A percentile compares a stretch with the other conserved stretches of the same genome.
phyloP scores from a whole-genome alignment of 1,140 invertebrate genomes.

The Holotrichia oblita region DNA sequence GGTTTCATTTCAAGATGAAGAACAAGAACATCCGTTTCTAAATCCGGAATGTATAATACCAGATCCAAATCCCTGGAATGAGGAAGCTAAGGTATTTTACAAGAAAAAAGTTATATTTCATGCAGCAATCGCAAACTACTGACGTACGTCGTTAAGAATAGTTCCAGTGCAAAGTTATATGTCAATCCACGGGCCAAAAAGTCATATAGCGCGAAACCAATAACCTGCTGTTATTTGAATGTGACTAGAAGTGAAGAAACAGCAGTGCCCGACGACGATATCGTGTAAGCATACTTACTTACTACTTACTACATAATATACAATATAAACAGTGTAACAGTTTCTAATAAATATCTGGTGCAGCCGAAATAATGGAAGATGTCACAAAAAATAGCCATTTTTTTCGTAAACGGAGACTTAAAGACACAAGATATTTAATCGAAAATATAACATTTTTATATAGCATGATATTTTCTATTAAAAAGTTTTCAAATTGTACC shows the following conservation, averaged over 20 bases:
- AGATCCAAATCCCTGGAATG: conserved; percentile 50
- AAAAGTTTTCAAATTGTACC: too few relatives aligned
- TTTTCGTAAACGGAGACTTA: too few relatives aligned
- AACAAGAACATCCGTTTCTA: conserved; percentile 47
- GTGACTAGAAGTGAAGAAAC: conserved; percentile 36
- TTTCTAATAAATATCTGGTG: too few relatives aligned
- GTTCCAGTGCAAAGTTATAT: conserved; percentile 49
- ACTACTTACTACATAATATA: too few relatives aligned
- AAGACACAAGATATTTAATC: too few relatives aligned
- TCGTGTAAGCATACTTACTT: conserved; percentile 31
- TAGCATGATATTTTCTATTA: too few relatives aligned
- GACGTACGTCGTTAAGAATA: conserved; percentile 52
- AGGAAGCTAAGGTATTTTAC: conserved; percentile 49
- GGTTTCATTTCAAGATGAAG: not conserved
- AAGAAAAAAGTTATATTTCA: conserved; percentile 55
- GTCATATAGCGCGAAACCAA: conserved; percentile 47
- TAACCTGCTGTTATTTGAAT: conserved; percentile 48
- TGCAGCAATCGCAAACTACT: conserved; percentile 63
- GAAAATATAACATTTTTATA: too few relatives aligned
- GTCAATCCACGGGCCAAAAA: conserved; percentile 48
- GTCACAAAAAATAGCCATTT: too few relatives aligned
- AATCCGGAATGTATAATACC: conserved; percentile 52
- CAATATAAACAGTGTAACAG: too few relatives aligned
- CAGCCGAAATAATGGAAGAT: too few relatives aligned
- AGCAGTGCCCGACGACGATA: conserved; percentile 3